A percentile compares a stretch with the other conserved stretches of the same genome.
These are phyloP conservation scores for Dipodomys spectabilis DNA, from an alignment of 2,113 vertebrate species.

Conservation along the genomic window DNA sequence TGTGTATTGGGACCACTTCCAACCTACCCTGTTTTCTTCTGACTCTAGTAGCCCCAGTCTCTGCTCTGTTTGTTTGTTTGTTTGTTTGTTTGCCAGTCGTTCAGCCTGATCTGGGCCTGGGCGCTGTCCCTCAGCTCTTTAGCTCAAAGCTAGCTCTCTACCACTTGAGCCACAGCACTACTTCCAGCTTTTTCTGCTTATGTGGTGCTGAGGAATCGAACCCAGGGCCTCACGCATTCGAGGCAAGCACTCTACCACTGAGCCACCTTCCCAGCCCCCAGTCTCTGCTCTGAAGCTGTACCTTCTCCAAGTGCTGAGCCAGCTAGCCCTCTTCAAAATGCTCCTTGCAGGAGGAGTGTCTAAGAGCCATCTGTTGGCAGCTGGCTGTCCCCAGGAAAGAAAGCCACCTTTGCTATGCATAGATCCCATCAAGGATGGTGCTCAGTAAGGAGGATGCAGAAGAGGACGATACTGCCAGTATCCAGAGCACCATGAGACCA, in stretches of 20 bases:
- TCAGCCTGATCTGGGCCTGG: too few relatives aligned
- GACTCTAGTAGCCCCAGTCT: background rate
- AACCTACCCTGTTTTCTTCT: background rate
- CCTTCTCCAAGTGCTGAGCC: background rate
- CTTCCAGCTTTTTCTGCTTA: too few relatives aligned
- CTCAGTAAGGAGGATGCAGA: background rate
- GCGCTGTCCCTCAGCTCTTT: too few relatives aligned
- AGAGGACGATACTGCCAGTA: background rate
- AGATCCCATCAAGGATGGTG: background rate
- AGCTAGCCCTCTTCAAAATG: background rate
- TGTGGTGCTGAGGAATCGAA: too few relatives aligned
- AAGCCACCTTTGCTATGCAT: background rate
- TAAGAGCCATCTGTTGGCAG: background rate
- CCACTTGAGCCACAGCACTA: too few relatives aligned
- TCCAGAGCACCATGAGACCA: background rate
- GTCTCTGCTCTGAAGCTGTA: background rate
- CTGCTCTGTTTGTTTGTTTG: background rate
- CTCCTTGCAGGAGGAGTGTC: rapidly evolving
- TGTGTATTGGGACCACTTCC: background rate
- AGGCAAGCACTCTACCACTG: too few relatives aligned
- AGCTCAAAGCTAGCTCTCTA: too few relatives aligned
- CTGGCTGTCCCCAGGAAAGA: background rate
- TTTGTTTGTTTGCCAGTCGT: too few relatives aligned
- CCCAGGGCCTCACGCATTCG: too few relatives aligned
- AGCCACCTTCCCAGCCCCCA: background rate